Conservation (phyloP, 2,113 vertebrate species). For the Phainopepla nitens region DNA sequence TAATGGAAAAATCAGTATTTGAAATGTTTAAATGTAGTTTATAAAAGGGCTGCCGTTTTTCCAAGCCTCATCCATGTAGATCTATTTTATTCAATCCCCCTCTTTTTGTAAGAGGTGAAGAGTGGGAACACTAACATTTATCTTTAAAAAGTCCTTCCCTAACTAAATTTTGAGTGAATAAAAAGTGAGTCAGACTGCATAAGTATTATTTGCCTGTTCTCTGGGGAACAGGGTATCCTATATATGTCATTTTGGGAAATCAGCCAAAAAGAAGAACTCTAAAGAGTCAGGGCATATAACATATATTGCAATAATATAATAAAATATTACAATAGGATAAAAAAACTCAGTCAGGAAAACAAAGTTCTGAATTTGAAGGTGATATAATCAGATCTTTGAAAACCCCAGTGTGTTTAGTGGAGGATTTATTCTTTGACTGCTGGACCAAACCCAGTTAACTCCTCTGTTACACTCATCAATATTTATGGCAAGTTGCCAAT, state of each 20-base stretch:
- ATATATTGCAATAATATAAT: background rate
- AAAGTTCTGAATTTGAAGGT: slow-evolving; percentile 24
- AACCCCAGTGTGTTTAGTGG: background rate
- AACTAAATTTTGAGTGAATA: background rate
- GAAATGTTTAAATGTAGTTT: slow-evolving; percentile 7
- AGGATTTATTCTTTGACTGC: slow-evolving; percentile 25
- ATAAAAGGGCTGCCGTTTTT: background rate
- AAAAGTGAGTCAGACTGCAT: background rate
- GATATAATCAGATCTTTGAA: slow-evolving; percentile 38
- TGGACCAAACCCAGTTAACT: slow-evolving; percentile 48
- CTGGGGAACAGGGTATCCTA: background rate
- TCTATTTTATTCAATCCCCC: background rate
- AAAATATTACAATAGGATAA: background rate
- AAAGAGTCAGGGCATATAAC: background rate
- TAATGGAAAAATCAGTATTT: background rate
- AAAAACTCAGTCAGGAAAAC: background rate
- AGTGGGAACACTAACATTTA: slow-evolving; percentile 15
- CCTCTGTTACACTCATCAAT: slow-evolving; percentile 50
- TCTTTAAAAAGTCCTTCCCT: background rate
- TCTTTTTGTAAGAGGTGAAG: background rate
- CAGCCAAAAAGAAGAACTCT: slow-evolving; percentile 8
- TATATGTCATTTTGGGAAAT: slow-evolving; percentile 2
- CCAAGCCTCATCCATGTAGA: background rate
- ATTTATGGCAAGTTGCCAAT: slow-evolving; percentile 27
- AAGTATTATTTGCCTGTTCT: background rate